Percentiles rank a stretch among this genome's conserved stretches.
These are phyloP conservation scores for Scolopax bukidnonensis DNA, from an alignment of 2,797 vertebrate genomes.

Conservation along the genomic window DNA sequence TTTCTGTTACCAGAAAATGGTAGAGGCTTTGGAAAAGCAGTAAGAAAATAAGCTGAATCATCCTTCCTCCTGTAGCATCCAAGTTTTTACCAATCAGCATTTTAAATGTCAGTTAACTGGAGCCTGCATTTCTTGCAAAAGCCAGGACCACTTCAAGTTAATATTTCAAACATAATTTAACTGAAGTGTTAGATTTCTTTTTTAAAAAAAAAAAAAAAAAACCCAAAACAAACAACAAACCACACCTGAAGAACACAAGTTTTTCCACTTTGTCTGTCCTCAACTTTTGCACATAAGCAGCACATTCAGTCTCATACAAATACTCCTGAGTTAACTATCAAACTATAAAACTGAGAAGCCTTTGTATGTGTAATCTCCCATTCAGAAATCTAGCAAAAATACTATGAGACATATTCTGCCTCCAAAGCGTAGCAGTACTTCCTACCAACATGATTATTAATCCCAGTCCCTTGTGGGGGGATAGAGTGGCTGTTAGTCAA, in stretches of 20 bases:
- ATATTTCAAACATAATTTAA: neutral
- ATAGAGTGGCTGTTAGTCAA: neutral
- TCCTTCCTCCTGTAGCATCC: neutral
- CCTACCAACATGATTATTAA: neutral
- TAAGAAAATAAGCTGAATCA: neutral
- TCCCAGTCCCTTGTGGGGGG: neutral
- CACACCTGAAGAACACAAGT: neutral
- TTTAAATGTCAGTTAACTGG: neutral
- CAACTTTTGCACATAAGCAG: neutral
- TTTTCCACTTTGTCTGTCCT: neutral
- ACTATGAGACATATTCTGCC: neutral
- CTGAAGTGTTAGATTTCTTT: neutral
- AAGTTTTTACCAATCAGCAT: neutral
- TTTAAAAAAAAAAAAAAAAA: neutral
- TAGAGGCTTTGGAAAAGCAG: neutral
- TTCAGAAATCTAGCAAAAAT: neutral
- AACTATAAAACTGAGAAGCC: neutral
- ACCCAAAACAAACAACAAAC: too few relatives aligned
- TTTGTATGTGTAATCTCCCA: neutral
- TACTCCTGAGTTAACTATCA: neutral
- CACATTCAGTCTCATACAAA: neutral
- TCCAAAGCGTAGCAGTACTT: neutral
- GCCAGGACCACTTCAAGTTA: neutral
- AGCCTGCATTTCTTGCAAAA: neutral
- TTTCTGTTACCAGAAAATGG: neutral